Percentiles rank a stretch among this genome's conserved stretches.
These are phyloP conservation scores for Oceanites oceanicus DNA, from an alignment of 2,113 vertebrate species.

Conservation along the genomic window DNA sequence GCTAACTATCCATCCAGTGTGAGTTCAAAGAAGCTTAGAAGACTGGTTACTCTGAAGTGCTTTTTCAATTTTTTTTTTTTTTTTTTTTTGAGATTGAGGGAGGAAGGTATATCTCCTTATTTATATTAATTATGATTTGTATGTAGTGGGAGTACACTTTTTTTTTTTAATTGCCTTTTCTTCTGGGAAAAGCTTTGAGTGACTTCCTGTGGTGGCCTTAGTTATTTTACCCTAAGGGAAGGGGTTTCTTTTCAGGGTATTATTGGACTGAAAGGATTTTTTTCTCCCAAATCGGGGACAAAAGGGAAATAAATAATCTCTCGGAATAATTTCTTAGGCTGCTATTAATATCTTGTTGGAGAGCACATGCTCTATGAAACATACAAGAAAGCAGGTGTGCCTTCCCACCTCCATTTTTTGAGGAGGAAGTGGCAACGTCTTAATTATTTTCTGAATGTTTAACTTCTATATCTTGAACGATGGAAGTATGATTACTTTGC, in stretches of 20 bases:
- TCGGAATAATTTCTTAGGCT: background rate
- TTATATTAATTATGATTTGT: background rate
- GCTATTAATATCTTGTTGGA: background rate
- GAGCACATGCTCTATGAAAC: background rate
- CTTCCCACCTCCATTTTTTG: background rate
- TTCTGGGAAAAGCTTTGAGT: background rate
- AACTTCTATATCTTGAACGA: background rate
- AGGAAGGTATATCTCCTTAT: background rate
- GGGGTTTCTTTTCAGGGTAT: background rate
- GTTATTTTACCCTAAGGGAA: background rate
- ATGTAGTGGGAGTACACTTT: background rate
- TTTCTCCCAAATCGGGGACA: background rate
- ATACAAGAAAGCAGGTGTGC: background rate
- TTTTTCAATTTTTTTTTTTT: background rate
- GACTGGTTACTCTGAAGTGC: background rate
- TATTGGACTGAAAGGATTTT: background rate
- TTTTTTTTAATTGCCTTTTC: background rate
- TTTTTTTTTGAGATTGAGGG: background rate
- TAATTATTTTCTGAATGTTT: background rate
- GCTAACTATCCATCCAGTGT: background rate
- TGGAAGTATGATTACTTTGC: background rate
- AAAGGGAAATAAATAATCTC: background rate
- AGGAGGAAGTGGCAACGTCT: background rate
- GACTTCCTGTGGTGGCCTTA: background rate
- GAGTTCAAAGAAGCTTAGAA: background rate